Percentiles rank a stretch among this genome's conserved stretches.
Evolutionary conservation across 2,797 vertebrate species (phyloP).

Genomic region (Hipposideros larvatus): DNA sequence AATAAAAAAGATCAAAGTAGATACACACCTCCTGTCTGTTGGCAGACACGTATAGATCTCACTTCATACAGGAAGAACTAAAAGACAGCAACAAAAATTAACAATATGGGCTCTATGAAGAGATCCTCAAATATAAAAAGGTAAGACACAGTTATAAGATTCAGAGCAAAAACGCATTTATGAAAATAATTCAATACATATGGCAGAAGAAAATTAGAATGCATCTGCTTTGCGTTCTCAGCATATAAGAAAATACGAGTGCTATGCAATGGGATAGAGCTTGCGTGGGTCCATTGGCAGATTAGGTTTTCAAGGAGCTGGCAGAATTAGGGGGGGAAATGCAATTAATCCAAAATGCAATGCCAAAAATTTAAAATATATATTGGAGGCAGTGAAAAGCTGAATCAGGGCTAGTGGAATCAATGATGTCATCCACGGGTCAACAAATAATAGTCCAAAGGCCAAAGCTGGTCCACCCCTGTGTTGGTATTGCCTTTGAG

Average conservation of each 20-base stretch:
- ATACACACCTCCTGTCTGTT: accelerated
- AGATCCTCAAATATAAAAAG: background rate
- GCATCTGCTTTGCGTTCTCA: background rate
- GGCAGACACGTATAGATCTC: background rate
- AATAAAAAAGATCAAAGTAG: background rate
- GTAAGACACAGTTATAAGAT: background rate
- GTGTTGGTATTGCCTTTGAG: background rate
- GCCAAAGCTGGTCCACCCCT: background rate
- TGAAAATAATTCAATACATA: conserved; percentile 18
- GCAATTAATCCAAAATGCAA: background rate
- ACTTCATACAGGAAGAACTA: background rate
- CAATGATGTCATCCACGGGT: background rate
- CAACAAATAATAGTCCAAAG: background rate
- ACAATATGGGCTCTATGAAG: accelerated
- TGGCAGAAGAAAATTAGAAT: background rate
- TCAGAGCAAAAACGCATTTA: background rate
- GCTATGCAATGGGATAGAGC: background rate
- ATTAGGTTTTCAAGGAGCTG: background rate
- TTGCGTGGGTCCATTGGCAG: background rate
- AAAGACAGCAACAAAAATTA: background rate
- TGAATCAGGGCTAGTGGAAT: background rate
- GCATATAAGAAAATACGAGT: background rate
- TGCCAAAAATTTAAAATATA: background rate
- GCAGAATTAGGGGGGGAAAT: background rate
- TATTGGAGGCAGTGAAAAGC: background rate